Evolutionary conservation across 2,113 vertebrate species (phyloP).

Genomic region (Epinephelus cyanopodus): DNA sequence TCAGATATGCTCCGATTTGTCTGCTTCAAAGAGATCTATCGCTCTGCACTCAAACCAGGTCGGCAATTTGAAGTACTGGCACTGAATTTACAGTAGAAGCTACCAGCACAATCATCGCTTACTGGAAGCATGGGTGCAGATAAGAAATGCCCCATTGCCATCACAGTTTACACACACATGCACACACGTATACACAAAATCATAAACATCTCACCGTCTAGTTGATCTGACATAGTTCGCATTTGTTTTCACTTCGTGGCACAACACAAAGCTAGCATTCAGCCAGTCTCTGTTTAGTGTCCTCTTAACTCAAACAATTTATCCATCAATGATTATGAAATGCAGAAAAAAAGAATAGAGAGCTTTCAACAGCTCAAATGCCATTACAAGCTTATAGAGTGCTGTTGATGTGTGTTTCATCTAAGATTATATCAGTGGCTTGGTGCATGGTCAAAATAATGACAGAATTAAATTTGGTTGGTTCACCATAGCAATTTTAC

Average conservation of each 20-base stretch:
- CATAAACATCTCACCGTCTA: neutral
- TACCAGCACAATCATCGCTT: slow-evolving; percentile 2
- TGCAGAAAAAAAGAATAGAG: neutral
- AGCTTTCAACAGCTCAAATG: neutral
- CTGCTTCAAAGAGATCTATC: slow-evolving; percentile 40
- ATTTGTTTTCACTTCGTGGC: slow-evolving; percentile 28
- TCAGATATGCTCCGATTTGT: slow-evolving; percentile 55
- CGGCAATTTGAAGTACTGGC: slow-evolving; percentile 9
- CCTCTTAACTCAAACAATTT: slow-evolving; percentile 10
- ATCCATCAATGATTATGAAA: neutral
- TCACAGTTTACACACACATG: neutral
- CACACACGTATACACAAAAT: neutral
- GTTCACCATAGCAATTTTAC: neutral
- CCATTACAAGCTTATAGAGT: neutral
- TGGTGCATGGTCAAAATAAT: neutral
- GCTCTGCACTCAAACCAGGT: neutral
- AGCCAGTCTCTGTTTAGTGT: neutral
- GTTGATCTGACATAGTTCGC: neutral
- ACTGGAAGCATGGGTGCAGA: neutral
- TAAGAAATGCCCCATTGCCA: neutral
- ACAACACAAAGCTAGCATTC: slow-evolving; percentile 8
- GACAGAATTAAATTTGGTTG: neutral
- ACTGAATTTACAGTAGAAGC: neutral
- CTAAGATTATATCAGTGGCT: neutral
- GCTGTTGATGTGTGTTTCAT: neutral